These are phyloP conservation scores for Xerus rutilus DNA, from an alignment of 2,797 vertebrate species.

Conservation along the genomic window DNA sequence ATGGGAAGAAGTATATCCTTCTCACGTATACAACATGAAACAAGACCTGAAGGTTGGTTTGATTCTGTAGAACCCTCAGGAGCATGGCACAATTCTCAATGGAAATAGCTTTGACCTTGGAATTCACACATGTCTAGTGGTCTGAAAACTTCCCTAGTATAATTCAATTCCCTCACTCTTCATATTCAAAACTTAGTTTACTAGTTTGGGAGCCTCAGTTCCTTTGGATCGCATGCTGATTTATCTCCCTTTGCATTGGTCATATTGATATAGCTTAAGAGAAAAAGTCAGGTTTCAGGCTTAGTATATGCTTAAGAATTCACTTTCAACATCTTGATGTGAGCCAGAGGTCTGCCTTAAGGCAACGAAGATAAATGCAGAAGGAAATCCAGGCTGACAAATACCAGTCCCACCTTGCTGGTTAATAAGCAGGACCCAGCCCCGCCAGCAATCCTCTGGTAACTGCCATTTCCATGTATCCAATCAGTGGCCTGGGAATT, in stretches of 20 bases:
- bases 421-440: conserved; percentile 68
- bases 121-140: background rate
- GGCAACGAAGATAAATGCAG: conserved; percentile 62
- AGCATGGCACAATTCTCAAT: background rate
- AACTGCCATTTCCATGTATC: conserved; percentile 71
- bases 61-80: background rate
- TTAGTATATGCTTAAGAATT: conserved; percentile 55
- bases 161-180: background rate
- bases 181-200: background rate
- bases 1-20: background rate
- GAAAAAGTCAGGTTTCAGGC: conserved; percentile 36
- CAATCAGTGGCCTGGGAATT: conserved; percentile 83
- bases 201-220: background rate
- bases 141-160: background rate
- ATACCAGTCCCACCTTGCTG: conserved; percentile 76
- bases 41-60: background rate
- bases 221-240: background rate
- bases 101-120: background rate
- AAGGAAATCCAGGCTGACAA: conserved; percentile 73
- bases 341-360: conserved; percentile 72
- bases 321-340: conserved; percentile 65
- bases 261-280: background rate
- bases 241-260: background rate
- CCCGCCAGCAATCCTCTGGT: conserved; percentile 69
- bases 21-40: background rate